Base-by-base conservation (phyloP, 2,888 invertebrate genomes). In the Achlya flavicornis region DNA sequence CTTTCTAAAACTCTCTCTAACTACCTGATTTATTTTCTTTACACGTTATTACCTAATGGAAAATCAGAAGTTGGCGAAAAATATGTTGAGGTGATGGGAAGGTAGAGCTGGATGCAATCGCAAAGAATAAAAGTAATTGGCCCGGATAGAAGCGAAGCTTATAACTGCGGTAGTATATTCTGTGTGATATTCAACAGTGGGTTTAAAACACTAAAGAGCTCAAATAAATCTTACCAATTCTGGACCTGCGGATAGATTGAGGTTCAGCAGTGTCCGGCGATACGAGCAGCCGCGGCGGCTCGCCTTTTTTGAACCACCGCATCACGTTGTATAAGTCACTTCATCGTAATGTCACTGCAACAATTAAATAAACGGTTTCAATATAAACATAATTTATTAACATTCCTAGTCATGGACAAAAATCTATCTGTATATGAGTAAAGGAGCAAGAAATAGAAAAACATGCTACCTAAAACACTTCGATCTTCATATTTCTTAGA, bases 261-360 rank as follows among this genome's bases (percentile, higher is more conserved):
- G 88, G 84, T 82, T 95, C 94, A 78, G 94, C 94, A 78, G 94
- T 88, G 75, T 92, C 94, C 74, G 96, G 96, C 71, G 96, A 96
- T 69, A 96, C 94, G 71, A 96, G 93, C 81, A 96, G 94, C 89
- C 95, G 94, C 77, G 96, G 96, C 84, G 96, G 94, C 89, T 95
- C 96, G 83, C 95, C 95, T 80, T 94, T 94, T 87, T 94, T 95
- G 93, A 96, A 96, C 96, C 96, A 96, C 93, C 96, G 95, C 96
- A 96, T 46, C 46, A n/a, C 46, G 46, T 96, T 79, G 85, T 85
- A 61, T 53, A 62, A 66, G 41, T 85, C 75, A 88, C 78, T 82
- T 81, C 91, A 90, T 90, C 61, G 66, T 76, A 60, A 58, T 62
- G 64, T 65, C 64, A 69, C 87, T 87, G 81, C 48, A 86, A 83